Conservation (phyloP, 2,888 invertebrate genomes). For the Desoria tigrina region DNA sequence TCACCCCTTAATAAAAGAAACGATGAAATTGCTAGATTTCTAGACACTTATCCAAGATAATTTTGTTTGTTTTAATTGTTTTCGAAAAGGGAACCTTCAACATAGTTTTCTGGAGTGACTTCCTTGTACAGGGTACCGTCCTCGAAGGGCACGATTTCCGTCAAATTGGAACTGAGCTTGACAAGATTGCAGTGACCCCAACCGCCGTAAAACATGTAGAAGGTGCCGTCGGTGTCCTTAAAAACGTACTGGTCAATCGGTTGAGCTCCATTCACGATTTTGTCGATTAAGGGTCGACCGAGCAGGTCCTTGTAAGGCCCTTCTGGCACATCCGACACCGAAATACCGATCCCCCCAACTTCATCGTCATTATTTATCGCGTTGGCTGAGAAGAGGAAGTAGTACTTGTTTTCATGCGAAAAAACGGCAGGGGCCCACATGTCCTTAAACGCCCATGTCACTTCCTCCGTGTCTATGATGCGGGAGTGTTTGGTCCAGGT, state of each 20-base stretch:
- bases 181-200: conserved; percentile 47
- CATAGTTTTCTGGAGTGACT: conserved; percentile 38
- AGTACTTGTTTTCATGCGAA: conserved; percentile 32
- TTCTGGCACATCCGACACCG: conserved; percentile 34
- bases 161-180: conserved; percentile 32
- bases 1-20: too few species aligned
- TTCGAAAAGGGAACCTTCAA: too few species aligned
- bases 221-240: conserved; percentile 31
- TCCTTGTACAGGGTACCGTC: conserved; percentile 36
- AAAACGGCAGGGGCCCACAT: conserved; percentile 49
- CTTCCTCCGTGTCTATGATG: conserved; percentile 34
- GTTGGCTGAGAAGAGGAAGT: conserved; percentile 44
- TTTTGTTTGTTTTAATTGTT: too few species aligned
- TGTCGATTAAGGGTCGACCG: conserved; percentile 36
- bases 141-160: conserved; percentile 27
- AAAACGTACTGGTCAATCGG: conserved; percentile 49
- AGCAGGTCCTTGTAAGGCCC: conserved; percentile 44
- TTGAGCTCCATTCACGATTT: conserved; percentile 44
- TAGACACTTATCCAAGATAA: too few species aligned
- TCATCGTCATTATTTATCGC: conserved; percentile 35
- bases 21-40: too few species aligned
- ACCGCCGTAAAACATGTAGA: conserved; percentile 48
- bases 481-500: conserved; percentile 40
- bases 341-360: conserved; percentile 44
- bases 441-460: conserved; percentile 34